Evolutionary conservation across 1,140 invertebrate genomes (phyloP).

Genomic region (Drosophila nasuta): DNA sequence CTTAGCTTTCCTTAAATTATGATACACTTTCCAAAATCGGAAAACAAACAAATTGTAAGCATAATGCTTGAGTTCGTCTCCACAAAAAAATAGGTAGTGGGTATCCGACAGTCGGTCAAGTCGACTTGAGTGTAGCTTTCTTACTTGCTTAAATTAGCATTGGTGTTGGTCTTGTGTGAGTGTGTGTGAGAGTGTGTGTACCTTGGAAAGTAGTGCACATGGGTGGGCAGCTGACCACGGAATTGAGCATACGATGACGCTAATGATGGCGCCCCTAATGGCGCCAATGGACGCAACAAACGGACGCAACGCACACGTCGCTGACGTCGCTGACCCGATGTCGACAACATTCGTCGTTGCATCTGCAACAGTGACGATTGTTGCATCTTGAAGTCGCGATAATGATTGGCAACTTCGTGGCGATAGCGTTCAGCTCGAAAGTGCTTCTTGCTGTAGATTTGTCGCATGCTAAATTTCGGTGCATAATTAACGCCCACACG

Average conservation of each 20-base stretch:
- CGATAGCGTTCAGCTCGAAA: conserved; percentile 66
- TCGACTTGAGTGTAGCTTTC: too few relatives aligned
- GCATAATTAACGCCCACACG: conserved; percentile 53
- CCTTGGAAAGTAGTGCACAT: conserved; percentile 76
- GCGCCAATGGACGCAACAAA: conserved; percentile 25
- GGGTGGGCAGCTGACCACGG: conserved; percentile 64
- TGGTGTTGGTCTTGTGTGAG: not conserved
- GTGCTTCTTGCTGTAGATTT: conserved; percentile 63
- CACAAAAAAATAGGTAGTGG: too few relatives aligned
- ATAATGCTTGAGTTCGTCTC: too few relatives aligned
- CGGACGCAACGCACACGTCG: conserved; percentile 20
- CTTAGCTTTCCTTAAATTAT: too few relatives aligned
- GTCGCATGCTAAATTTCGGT: conserved; percentile 65
- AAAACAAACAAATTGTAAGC: too few relatives aligned
- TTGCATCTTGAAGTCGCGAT: conserved; percentile 74
- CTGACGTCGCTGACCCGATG: conserved; percentile 1
- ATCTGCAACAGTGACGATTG: conserved; percentile 27
- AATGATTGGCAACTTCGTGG: conserved; percentile 83
- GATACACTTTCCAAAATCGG: too few relatives aligned
- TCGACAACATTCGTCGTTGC: not conserved
- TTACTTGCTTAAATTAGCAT: not conserved
- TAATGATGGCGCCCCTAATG: conserved; percentile 33
- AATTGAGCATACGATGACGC: conserved; percentile 49
- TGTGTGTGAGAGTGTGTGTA: conserved; percentile 26
- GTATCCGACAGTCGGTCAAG: too few relatives aligned